Percentiles rank a stretch among this genome's conserved stretches.
phyloP scores from a whole-genome alignment of 2,113 vertebrate species.

The Petrocephalus zakoni region DNA sequence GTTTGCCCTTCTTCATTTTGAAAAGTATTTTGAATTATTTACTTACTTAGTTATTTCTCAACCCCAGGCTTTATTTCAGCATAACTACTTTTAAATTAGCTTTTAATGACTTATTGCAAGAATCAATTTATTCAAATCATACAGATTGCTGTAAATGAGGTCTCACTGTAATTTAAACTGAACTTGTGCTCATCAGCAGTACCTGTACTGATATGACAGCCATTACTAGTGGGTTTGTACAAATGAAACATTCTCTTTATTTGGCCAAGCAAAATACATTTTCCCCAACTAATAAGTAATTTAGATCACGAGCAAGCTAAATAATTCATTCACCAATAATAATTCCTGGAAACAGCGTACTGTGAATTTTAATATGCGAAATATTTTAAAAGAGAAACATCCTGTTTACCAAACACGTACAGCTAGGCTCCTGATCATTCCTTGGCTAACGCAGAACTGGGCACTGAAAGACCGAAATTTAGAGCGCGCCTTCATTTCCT shows the following conservation, averaged over 20 bases:
- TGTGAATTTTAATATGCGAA: neutral
- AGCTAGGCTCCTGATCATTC: neutral
- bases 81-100: neutral
- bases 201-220: neutral
- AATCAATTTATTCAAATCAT: neutral
- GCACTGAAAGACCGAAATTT: neutral
- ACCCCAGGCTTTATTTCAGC: neutral
- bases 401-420: neutral
- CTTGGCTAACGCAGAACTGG: neutral
- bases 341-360: neutral
- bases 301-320: neutral
- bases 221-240: neutral
- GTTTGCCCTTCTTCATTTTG: neutral
- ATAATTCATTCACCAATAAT: neutral
- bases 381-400: conserved; percentile 6
- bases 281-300: neutral
- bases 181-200: neutral
- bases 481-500: neutral
- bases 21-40: neutral
- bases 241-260: neutral
- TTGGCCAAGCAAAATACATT: neutral
- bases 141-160: neutral
- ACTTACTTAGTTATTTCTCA: neutral
- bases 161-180: neutral
- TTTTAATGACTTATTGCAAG: neutral